Conservation (phyloP, 2,888 invertebrate species). For the Andrena chrysosceles region DNA sequence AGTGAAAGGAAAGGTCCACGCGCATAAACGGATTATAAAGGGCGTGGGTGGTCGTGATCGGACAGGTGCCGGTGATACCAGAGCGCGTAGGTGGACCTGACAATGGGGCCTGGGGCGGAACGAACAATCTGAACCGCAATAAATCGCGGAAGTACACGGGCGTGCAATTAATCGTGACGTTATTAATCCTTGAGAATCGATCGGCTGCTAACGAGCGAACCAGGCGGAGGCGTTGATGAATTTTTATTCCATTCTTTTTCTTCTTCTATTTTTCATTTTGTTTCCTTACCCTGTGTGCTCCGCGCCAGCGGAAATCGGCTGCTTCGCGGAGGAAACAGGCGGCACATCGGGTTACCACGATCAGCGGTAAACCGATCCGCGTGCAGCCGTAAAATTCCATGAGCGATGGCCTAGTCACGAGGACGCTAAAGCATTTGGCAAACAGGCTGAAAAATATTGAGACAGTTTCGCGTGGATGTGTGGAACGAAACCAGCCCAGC, state of each 20-base stretch:
- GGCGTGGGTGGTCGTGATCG: constrained; percentile 28
- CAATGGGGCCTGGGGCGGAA: constrained; percentile 11
- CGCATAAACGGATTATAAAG: constrained; percentile 7
- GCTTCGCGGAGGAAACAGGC: too few species aligned
- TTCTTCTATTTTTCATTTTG: background rate
- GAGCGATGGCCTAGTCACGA: constrained; percentile 36
- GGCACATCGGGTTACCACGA: constrained; percentile 1
- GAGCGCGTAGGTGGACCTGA: constrained; percentile 26
- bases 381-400: constrained; percentile 39
- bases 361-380: constrained; percentile 57
- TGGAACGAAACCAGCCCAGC: constrained; percentile 20
- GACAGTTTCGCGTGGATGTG: constrained; percentile 19
- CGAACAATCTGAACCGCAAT: background rate
- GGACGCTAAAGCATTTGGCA: constrained; percentile 6
- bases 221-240: background rate
- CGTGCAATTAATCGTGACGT: constrained; percentile 9
- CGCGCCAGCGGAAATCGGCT: background rate
- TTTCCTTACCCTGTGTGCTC: background rate
- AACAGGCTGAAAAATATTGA: constrained; percentile 10
- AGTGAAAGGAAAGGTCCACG: background rate
- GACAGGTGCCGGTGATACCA: constrained; percentile 36
- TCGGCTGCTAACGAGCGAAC: background rate
- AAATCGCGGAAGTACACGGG: constrained; percentile 2
- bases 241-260: too few species aligned
- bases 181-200: background rate